A percentile compares a stretch with the other conserved stretches of the same genome.
phyloP scores from a whole-genome alignment of 2,888 invertebrate species.

The Ernsta delagoae region DNA sequence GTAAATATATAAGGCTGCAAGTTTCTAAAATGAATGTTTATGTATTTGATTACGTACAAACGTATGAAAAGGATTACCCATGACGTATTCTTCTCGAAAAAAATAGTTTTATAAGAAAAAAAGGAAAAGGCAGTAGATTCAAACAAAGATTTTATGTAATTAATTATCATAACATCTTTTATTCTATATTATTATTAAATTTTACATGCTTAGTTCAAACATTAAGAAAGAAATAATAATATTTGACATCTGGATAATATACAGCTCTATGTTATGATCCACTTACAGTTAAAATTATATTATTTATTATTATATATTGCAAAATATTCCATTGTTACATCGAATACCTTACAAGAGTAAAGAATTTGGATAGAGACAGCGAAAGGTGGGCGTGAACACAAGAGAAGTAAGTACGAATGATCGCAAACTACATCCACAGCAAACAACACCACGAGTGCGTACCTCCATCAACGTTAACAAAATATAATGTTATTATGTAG shows the following conservation, averaged over 20 bases:
- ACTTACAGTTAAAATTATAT: constrained; percentile 70
- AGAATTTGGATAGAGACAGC: constrained; percentile 51
- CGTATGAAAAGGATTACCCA: too few species aligned
- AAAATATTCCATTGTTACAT: constrained; percentile 82
- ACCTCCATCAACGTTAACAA: constrained; percentile 72
- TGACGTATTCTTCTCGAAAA: too few species aligned
- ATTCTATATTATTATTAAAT: constrained; percentile 85
- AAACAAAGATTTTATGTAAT: constrained; percentile 82
- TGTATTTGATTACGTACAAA: too few species aligned
- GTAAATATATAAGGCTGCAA: too few species aligned
- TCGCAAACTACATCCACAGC: constrained; percentile 63
- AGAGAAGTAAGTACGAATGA: constrained; percentile 40
- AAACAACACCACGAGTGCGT: constrained; percentile 66
- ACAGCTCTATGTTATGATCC: constrained; percentile 79
- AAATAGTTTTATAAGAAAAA: constrained; percentile 12
- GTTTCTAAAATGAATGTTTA: too few species aligned
- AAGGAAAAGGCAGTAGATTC: constrained; percentile 65
- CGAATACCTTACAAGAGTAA: constrained; percentile 59
- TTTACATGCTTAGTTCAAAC: constrained; percentile 85
- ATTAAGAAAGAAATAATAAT: constrained; percentile 84
- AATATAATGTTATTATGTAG: constrained; percentile 64
- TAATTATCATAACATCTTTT: constrained; percentile 85
- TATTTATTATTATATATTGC: constrained; percentile 75
- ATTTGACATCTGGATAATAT: constrained; percentile 84
- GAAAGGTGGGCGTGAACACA: constrained; percentile 54